Evolutionary conservation across 2,888 invertebrate species (phyloP).

Genomic region (Sycophila texana): DNA sequence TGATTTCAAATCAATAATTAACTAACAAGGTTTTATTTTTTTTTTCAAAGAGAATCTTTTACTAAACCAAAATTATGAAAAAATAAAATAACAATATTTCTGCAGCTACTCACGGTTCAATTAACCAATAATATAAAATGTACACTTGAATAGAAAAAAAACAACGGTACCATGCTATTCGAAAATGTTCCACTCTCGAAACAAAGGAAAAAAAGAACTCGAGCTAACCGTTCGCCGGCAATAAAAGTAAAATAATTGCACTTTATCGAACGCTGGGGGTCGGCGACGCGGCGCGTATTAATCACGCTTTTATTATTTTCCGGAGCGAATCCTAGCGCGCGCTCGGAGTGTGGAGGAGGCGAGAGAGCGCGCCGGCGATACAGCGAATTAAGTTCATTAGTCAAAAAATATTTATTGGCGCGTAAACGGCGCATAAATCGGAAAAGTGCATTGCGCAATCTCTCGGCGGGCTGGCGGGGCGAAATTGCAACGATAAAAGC

Average conservation of each 20-base stretch:
- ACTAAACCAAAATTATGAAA: too few species aligned
- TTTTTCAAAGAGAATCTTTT: too few species aligned
- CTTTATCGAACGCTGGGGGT: conserved; percentile 29
- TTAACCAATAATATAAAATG: too few species aligned
- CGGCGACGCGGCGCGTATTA: conserved; percentile 28
- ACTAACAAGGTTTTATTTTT: too few species aligned
- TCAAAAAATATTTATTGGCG: conserved; percentile 56
- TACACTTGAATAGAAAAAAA: too few species aligned
- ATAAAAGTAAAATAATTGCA: conserved; percentile 44
- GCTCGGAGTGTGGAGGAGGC: neutral
- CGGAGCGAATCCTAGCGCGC: conserved; percentile 18
- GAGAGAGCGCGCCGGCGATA: conserved; percentile 13
- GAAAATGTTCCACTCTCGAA: neutral
- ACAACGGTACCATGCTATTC: neutral
- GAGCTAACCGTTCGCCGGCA: neutral
- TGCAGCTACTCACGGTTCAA: too few species aligned
- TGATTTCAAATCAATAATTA: too few species aligned
- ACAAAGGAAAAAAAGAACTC: neutral
- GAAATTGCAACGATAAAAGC: conserved; percentile 48
- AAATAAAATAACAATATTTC: too few species aligned
- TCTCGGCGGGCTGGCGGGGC: conserved; percentile 27
- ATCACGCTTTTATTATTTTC: conserved; percentile 54
- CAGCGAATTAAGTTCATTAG: conserved; percentile 55
- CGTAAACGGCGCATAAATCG: conserved; percentile 55
- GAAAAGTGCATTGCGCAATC: conserved; percentile 54